Evolutionary conservation across 1,140 invertebrate species (phyloP).

Genomic region (Monomorium pharaonis): DNA sequence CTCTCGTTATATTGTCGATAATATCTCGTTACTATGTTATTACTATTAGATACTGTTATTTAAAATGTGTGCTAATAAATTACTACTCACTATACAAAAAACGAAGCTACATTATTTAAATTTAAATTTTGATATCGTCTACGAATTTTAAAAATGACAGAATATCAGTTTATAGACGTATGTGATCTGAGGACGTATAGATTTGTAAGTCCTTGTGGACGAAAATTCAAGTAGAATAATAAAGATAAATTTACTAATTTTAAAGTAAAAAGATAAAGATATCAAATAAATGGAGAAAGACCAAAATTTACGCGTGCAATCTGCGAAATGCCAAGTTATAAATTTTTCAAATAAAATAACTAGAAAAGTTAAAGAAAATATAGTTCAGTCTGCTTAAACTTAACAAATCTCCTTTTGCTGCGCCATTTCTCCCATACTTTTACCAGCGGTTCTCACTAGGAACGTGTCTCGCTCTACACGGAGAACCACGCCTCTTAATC

Average conservation of each 20-base stretch:
- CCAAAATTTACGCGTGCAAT: not conserved
- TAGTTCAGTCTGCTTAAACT: not conserved
- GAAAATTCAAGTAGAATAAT: not conserved
- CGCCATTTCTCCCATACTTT: not conserved
- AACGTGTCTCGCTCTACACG: constrained; percentile 24
- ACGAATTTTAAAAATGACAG: not conserved
- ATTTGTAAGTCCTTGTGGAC: not conserved
- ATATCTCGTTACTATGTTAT: not conserved
- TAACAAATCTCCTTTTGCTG: not conserved
- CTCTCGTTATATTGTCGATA: not conserved
- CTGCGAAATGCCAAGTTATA: not conserved
- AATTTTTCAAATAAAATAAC: not conserved
- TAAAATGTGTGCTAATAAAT: not conserved
- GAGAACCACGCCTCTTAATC: constrained; percentile 63
- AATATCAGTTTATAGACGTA: not conserved
- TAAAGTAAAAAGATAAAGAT: no score
- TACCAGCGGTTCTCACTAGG: constrained; percentile 10
- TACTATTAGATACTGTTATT: not conserved
- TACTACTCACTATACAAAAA: not conserved
- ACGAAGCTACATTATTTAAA: not conserved
- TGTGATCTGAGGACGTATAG: not conserved
- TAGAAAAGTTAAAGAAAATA: not conserved
- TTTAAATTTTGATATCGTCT: not conserved
- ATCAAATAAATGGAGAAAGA: not conserved
- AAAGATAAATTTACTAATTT: not conserved